Conservation (phyloP, 2,888 invertebrate species). For the Drosophila rellima region DNA sequence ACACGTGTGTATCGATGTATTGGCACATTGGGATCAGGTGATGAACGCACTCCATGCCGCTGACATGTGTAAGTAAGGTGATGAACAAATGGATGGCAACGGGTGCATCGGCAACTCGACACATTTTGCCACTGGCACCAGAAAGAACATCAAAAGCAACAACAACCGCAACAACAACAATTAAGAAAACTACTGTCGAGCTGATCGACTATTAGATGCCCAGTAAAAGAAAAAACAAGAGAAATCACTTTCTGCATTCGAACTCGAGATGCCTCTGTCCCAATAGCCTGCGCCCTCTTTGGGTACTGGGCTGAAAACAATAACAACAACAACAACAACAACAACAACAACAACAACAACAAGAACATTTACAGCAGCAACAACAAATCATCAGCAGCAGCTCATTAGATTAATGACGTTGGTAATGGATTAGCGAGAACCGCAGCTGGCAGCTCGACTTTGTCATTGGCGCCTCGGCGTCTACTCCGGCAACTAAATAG, state of each 20-base stretch:
- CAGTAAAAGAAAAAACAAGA: neutral
- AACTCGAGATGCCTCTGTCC: no score
- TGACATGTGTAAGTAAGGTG: constrained; percentile 68
- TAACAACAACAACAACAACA: constrained; percentile 3
- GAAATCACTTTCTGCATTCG: no score
- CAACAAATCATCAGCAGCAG: constrained; percentile 45
- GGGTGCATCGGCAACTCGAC: constrained; percentile 46
- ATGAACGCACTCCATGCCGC: constrained; percentile 51
- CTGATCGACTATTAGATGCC: neutral
- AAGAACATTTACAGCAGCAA: constrained; percentile 31
- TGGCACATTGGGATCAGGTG: constrained; percentile 66
- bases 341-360: constrained; percentile 5
- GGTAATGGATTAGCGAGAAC: constrained; percentile 78
- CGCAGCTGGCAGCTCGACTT: constrained; percentile 59
- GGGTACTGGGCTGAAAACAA: neutral
- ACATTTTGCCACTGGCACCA: constrained; percentile 49
- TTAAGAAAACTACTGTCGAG: constrained; percentile 1
- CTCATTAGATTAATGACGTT: constrained; percentile 81
- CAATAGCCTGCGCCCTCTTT: neutral
- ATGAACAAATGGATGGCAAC: constrained; percentile 40
- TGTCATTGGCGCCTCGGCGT: constrained; percentile 60
- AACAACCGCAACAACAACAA: constrained; percentile 15
- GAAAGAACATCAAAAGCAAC: constrained; percentile 16
- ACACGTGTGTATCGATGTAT: constrained; percentile 50
- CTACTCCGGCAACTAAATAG: constrained; percentile 63